Conservation (phyloP, 2,888 invertebrate genomes). For the Philereme transversata region DNA sequence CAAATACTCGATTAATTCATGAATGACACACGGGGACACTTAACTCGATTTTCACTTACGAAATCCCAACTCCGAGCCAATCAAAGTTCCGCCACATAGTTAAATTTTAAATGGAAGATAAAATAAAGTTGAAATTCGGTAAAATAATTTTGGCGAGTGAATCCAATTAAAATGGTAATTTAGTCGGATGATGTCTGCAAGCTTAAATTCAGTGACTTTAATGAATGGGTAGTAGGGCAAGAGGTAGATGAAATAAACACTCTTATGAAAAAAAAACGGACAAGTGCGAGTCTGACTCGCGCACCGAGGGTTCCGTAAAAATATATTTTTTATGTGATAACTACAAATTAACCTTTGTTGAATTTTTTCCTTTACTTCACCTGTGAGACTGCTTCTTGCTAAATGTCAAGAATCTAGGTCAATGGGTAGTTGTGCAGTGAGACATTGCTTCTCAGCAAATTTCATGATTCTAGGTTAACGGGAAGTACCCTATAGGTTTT, state of each 20-base stretch:
- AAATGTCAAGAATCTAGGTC: too few relatives aligned
- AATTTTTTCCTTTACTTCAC: too few relatives aligned
- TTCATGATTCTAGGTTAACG: too few relatives aligned
- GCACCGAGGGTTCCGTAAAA: too few relatives aligned
- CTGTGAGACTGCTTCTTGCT: too few relatives aligned
- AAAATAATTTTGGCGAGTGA: conserved; percentile 42
- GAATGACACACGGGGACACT: not conserved
- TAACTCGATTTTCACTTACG: not conserved
- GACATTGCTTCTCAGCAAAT: too few relatives aligned
- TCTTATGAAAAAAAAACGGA: not conserved
- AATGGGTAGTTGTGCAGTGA: too few relatives aligned
- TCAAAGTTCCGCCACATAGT: conserved; percentile 1
- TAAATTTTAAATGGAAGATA: conserved; percentile 5
- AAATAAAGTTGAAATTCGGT: conserved; percentile 8
- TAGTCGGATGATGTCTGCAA: conserved; percentile 45
- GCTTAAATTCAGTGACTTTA: conserved; percentile 43
- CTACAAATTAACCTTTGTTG: too few relatives aligned
- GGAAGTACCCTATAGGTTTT: too few relatives aligned
- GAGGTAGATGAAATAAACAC: not conserved
- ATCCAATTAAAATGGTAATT: conserved; percentile 67
- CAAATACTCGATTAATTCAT: too few relatives aligned
- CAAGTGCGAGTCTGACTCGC: too few relatives aligned
- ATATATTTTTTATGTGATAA: too few relatives aligned
- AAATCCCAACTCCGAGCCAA: not conserved
- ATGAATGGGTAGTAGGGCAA: conserved; percentile 16